A percentile compares a stretch with the other conserved stretches of the same genome.
Conservation (phyloP, 2,888 invertebrate species). For the Lochmaea crataegi region DNA sequence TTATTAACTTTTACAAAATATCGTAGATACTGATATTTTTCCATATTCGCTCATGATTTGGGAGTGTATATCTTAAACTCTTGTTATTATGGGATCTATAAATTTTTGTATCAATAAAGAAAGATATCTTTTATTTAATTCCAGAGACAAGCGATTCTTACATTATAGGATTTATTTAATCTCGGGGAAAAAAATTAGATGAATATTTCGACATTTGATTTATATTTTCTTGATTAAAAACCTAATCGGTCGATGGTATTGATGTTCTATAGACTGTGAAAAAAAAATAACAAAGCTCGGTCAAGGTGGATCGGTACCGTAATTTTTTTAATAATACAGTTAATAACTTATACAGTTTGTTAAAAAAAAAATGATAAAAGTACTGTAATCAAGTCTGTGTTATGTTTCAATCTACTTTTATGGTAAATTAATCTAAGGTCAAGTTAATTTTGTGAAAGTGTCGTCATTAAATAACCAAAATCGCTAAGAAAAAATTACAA, state of each 20-base stretch:
- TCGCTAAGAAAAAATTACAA: not conserved
- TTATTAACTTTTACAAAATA: no score
- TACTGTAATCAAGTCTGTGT: no score
- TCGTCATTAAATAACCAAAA: not conserved
- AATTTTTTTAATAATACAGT: not conserved
- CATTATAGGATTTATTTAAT: no score
- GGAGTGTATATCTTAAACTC: no score
- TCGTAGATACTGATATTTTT: no score
- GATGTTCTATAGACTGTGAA: conserved; percentile 7
- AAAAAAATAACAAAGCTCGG: not conserved
- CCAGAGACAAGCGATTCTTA: no score
- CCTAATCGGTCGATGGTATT: not conserved
- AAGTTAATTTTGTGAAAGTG: not conserved
- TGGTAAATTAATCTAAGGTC: not conserved
- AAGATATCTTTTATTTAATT: no score
- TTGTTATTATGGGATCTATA: no score
- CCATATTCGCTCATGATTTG: not conserved
- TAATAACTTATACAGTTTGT: not conserved
- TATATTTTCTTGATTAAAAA: not conserved
- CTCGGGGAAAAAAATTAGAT: no score
- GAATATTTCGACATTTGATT: not conserved
- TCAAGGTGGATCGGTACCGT: not conserved
- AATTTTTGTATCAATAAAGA: no score
- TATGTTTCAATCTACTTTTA: not conserved
- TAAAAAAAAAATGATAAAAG: not conserved